These are phyloP conservation scores for Maniola hyperantus DNA, from an alignment of 2,888 invertebrate genomes.

Conservation along the genomic window DNA sequence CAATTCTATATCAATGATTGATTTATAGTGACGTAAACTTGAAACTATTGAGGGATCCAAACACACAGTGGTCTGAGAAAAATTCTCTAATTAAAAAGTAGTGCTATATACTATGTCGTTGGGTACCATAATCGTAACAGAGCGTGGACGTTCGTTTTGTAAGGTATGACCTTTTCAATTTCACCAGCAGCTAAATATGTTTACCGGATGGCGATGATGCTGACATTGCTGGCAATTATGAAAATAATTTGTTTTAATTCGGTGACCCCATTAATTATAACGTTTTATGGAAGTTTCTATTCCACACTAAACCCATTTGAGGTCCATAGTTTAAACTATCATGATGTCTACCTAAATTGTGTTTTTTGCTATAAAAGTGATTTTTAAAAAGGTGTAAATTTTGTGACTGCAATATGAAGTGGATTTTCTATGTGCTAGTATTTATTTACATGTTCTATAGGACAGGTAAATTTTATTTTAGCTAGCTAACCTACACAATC, in stretches of 20 bases:
- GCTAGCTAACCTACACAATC: not conserved
- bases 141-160: not conserved
- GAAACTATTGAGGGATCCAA: too few species aligned
- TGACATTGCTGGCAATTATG: conserved; percentile 43
- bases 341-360: conserved; percentile 33
- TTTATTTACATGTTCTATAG: conserved; percentile 63
- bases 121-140: not conserved
- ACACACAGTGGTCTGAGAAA: too few species aligned
- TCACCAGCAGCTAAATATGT: conserved; percentile 30
- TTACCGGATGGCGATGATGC: conserved; percentile 35
- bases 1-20: too few species aligned
- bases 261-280: conserved; percentile 47
- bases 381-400: conserved; percentile 20
- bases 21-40: too few species aligned
- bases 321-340: conserved; percentile 36
- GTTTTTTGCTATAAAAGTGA: conserved; percentile 3
- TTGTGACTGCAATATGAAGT: conserved; percentile 56
- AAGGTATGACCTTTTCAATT: conserved; percentile 40
- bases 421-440: conserved; percentile 61
- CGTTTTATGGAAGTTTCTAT: conserved; percentile 39
- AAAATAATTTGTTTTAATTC: conserved; percentile 46
- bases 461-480: conserved; percentile 53
- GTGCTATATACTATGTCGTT: not conserved
- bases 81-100: too few species aligned
- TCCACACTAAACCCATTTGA: conserved; percentile 43